phyloP scores from a whole-genome alignment of 2,888 invertebrate genomes.

The Drosophila mimica region DNA sequence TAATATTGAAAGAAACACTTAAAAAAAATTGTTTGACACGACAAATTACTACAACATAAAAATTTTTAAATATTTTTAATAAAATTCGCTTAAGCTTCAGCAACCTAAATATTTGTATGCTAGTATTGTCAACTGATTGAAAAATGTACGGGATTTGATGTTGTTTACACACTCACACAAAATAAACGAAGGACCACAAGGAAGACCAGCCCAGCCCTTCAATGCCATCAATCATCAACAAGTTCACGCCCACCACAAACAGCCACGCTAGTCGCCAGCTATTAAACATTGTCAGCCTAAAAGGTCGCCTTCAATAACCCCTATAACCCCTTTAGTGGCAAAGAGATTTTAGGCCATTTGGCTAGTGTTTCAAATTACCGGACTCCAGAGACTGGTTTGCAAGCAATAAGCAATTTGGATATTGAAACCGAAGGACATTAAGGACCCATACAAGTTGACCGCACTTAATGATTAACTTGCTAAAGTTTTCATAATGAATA shows the following conservation, averaged over 20 bases:
- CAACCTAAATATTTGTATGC: not conserved
- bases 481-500: constrained; percentile 12
- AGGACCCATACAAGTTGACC: constrained; percentile 5
- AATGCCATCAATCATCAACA: constrained; percentile 65
- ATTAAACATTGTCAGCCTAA: constrained; percentile 35
- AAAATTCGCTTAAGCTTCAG: not conserved
- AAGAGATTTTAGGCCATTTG: constrained; percentile 37
- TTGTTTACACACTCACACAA: constrained; percentile 16
- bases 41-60: not conserved
- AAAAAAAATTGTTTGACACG: not conserved
- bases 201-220: constrained; percentile 1
- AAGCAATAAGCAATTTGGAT: constrained; percentile 34
- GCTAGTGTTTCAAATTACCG: constrained; percentile 40
- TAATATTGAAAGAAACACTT: not conserved
- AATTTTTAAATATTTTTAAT: not conserved
- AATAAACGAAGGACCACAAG: constrained; percentile 9
- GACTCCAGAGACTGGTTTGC: constrained; percentile 45
- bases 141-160: constrained; percentile 23
- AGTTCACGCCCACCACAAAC: constrained; percentile 49
- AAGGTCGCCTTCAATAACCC: not conserved
- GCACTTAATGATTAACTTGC: constrained; percentile 20
- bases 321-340: not conserved
- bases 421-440: constrained; percentile 28
- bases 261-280: constrained; percentile 21
- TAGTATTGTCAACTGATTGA: constrained; percentile 32